Conservation (phyloP, 2,888 invertebrate genomes). For the Drosophila kanekoi region DNA sequence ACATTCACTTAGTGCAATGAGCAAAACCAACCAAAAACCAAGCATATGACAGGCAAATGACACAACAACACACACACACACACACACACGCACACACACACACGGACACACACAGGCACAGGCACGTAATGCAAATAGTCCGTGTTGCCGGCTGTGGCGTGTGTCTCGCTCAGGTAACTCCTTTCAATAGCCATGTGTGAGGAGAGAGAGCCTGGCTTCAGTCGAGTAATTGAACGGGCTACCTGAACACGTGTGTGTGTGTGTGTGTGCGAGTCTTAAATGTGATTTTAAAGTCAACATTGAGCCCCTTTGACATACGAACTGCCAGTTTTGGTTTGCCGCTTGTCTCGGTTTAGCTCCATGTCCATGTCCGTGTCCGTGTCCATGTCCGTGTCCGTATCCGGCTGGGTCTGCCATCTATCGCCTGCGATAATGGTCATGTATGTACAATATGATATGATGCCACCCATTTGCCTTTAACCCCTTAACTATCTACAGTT, state of each 20-base stretch:
- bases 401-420: constrained; percentile 6
- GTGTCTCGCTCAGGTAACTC: constrained; percentile 71
- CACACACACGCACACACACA: constrained; percentile 1
- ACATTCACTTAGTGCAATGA: constrained; percentile 73
- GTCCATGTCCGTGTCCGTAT: constrained; percentile 10
- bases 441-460: constrained; percentile 45
- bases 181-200: constrained; percentile 64
- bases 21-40: constrained; percentile 48
- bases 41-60: constrained; percentile 50
- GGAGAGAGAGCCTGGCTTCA: constrained; percentile 45
- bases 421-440: constrained; percentile 43
- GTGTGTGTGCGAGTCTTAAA: constrained; percentile 52
- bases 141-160: constrained; percentile 59
- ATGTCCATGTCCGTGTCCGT: constrained; percentile 4
- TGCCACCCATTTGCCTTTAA: constrained; percentile 27
- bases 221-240: constrained; percentile 69
- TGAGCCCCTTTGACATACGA: constrained; percentile 64
- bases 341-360: constrained; percentile 52
- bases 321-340: constrained; percentile 73
- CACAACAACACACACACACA: too few species aligned
- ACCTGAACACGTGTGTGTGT: constrained; percentile 12
- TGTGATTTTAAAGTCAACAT: constrained; percentile 77
- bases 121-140: constrained; percentile 44
- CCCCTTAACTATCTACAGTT: constrained; percentile 28
- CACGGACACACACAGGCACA: background rate